These are phyloP conservation scores for Megaustenia siamemsis DNA, from an alignment of 2,888 invertebrate species.

Conservation along the genomic window DNA sequence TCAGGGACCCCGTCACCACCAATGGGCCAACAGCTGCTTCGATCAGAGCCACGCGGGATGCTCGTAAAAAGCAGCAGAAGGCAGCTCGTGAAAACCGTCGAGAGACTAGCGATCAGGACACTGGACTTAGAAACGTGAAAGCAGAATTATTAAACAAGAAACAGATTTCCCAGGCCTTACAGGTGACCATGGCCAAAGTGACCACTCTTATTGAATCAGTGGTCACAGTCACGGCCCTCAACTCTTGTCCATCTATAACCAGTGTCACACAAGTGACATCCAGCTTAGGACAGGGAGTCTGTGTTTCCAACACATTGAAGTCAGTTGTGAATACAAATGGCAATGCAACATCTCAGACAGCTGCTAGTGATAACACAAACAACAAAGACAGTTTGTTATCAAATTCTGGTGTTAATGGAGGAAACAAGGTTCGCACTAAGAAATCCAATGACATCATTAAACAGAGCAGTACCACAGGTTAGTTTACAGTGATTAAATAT, in stretches of 20 bases:
- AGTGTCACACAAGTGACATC: conserved; percentile 46
- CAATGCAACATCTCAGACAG: background rate
- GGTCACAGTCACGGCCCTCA: conserved; percentile 46
- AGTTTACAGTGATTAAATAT: no score
- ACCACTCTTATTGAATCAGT: conserved; percentile 48
- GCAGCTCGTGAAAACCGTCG: conserved; percentile 47
- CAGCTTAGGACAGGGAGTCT: conserved; percentile 46
- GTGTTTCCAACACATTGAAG: background rate
- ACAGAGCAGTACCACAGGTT: conserved; percentile 51
- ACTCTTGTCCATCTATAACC: conserved; percentile 42
- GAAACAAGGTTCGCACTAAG: conserved; percentile 53
- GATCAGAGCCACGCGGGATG: conserved; percentile 48
- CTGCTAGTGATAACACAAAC: conserved; percentile 22
- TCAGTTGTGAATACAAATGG: background rate
- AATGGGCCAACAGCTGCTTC: conserved; percentile 37
- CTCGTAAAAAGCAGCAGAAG: conserved; percentile 49
- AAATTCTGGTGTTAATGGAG: conserved; percentile 50
- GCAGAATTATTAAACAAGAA: conserved; percentile 44
- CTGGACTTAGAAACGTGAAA: conserved; percentile 35
- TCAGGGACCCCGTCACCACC: background rate
- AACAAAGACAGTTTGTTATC: conserved; percentile 39
- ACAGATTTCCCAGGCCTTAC: conserved; percentile 41
- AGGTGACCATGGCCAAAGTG: conserved; percentile 42
- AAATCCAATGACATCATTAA: conserved; percentile 57
- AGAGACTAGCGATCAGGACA: conserved; percentile 41